Evolutionary conservation across 2,797 vertebrate genomes (phyloP).

Genomic region (Notolabrus celidotus): DNA sequence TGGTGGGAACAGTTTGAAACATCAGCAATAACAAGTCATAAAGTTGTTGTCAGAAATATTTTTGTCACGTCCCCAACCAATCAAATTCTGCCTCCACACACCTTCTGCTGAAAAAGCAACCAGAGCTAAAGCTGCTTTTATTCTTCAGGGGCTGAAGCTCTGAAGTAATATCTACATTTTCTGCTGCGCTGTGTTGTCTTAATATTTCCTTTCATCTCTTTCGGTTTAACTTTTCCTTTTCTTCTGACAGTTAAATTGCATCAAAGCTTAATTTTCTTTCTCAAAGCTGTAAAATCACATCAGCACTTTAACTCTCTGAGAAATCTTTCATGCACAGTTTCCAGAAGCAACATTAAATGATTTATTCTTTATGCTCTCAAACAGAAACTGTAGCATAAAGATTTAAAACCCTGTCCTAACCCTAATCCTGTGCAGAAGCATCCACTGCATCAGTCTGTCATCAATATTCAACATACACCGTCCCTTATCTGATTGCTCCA

Average conservation of each 20-base stretch:
- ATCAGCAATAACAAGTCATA: no score
- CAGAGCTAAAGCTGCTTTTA: no score
- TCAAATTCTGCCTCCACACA: no score
- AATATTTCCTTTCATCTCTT: neutral
- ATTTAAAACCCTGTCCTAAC: neutral
- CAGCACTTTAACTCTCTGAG: neutral
- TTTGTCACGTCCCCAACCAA: no score
- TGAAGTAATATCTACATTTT: no score
- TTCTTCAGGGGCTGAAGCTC: no score
- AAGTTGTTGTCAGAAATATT: no score
- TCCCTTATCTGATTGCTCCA: slow-evolving; percentile 63
- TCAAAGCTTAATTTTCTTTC: slow-evolving; percentile 9
- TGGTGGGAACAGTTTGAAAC: no score
- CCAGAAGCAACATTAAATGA: neutral
- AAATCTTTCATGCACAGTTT: neutral
- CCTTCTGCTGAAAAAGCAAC: no score
- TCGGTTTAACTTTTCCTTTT: slow-evolving; percentile 19
- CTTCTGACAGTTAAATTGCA: neutral
- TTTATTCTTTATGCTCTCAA: neutral
- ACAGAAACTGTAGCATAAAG: neutral
- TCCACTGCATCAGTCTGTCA: slow-evolving; percentile 24
- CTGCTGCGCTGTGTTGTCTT: neutral
- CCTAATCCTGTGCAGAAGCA: neutral
- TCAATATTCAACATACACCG: slow-evolving; percentile 53
- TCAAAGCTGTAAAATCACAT: neutral